Base-by-base conservation (phyloP, 2,888 invertebrate species). In the Temnothorax unifasciatus region DNA sequence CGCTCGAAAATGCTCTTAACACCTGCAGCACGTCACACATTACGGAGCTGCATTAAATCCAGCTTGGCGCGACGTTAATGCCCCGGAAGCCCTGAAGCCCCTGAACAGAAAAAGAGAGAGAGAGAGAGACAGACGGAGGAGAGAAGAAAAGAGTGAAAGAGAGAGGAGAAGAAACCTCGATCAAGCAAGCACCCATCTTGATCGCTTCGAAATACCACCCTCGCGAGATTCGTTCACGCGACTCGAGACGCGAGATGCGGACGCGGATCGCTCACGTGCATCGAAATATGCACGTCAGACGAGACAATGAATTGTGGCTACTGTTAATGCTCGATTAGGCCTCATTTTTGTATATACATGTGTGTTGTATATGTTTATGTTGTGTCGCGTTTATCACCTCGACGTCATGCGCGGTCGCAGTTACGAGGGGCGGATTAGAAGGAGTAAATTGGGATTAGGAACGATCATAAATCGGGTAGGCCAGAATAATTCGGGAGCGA, bases 1-100 rank as follows among this genome's bases (percentile, higher is more conserved):
- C 63, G 83, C 64, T 83, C 83, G 76, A 83, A 87, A 87, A 87
- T 83, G 83, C 85, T 83, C 83, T 85, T 82, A 85, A 87, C 83
- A 68, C 83, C 82, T 85, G 85, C 83, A 83, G 79, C 83, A 57
- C 63, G 85, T 85, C 85, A 71, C 76, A 87, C 87, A 83, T 83
- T 66, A 69, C 69, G 74, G 66, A 63, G 82, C 57, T 66, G 83
- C 86, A 71, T 87, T 86, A 87, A 86, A 87, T 87, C 73, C 82
- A 77, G 85, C 82, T 87, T 85, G 85, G 57, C 77, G 84, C 83
- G 83, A 85, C 85, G 66, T 87, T 82, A 86, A 87, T 74, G 77
- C 76, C 54, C 66, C 44, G 41, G 44, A n/a, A 68, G 18, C 25
- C 50, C 25, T 54, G 76, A 77, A n/a, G 57, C 13, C 25, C 50